phyloP scores from a whole-genome alignment of 1,140 invertebrate genomes.

The Drosophila ananassae region DNA sequence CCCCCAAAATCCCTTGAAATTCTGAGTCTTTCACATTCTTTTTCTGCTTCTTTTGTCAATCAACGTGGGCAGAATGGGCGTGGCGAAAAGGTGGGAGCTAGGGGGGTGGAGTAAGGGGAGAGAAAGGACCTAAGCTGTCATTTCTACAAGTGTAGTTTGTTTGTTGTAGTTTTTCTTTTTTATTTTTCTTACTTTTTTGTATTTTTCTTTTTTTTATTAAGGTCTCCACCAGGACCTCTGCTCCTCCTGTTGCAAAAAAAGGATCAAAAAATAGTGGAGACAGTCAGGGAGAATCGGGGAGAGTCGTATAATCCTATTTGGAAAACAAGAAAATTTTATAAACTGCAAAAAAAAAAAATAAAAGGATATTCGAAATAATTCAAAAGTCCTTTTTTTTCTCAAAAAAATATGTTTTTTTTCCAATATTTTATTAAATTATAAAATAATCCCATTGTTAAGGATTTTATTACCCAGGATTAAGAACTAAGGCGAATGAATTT shows the following conservation, averaged over 20 bases:
- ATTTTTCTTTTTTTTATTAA: slow-evolving; percentile 11
- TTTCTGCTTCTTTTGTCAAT: slow-evolving; percentile 68
- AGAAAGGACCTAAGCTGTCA: slow-evolving; percentile 15
- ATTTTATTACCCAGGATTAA: too few relatives aligned
- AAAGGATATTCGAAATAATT: too few relatives aligned
- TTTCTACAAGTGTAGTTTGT: slow-evolving; percentile 74
- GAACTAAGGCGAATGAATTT: too few relatives aligned
- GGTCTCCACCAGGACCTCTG: slow-evolving; percentile 4
- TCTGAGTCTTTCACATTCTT: slow-evolving; percentile 32
- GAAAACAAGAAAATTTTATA: not conserved
- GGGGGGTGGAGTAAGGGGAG: too few relatives aligned
- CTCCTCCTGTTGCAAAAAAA: not conserved
- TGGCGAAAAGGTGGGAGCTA: slow-evolving; percentile 17
- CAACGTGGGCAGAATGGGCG: slow-evolving; percentile 60
- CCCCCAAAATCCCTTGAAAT: not conserved
- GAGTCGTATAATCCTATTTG: slow-evolving; percentile 1
- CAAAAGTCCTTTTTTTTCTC: too few relatives aligned
- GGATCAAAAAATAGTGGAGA: not conserved
- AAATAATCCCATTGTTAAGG: not conserved
- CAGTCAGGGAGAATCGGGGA: not conserved
- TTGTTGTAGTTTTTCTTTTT: slow-evolving; percentile 56
- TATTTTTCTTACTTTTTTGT: slow-evolving; percentile 10
- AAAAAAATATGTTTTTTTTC: too few relatives aligned
- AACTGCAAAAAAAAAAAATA: not conserved
- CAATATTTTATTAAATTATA: not conserved